Conservation (phyloP, 2,797 vertebrate species). For the Hydrocynus forskahlii region DNA sequence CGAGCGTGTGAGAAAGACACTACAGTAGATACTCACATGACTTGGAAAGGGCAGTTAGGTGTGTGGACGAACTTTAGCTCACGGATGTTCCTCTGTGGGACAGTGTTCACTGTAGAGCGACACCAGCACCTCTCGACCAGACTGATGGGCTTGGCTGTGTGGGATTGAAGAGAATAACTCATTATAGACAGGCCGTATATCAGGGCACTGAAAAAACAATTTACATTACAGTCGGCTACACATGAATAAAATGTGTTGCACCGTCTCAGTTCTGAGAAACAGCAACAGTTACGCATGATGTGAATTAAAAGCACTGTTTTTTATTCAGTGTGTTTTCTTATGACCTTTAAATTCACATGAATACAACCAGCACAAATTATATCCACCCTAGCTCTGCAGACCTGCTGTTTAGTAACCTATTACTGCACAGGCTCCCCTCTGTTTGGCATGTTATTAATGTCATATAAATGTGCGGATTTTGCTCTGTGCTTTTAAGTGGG, state of each 20-base stretch:
- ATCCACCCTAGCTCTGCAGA: background rate
- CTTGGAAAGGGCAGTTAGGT: constrained; percentile 85
- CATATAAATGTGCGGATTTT: constrained; percentile 9
- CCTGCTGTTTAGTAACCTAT: background rate
- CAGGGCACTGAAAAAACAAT: background rate
- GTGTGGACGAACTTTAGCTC: constrained; percentile 81
- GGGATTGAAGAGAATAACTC: background rate
- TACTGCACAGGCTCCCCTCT: background rate
- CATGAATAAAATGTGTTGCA: background rate
- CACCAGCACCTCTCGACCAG: constrained; percentile 83
- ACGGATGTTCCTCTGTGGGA: constrained; percentile 73
- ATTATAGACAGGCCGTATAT: background rate
- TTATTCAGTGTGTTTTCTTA: background rate
- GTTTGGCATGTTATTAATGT: background rate
- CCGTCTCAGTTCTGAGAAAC: background rate
- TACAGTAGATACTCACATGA: constrained; percentile 77
- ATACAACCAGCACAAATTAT: no score
- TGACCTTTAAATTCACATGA: background rate
- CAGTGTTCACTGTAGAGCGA: constrained; percentile 72
- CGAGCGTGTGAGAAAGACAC: constrained; percentile 14
- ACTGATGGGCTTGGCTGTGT: constrained; percentile 80
- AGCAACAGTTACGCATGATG: background rate
- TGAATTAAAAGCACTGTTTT: background rate
- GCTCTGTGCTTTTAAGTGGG: constrained; percentile 34
- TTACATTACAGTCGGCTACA: background rate